A percentile compares a stretch with the other conserved stretches of the same genome.
Evolutionary conservation across 1,140 invertebrate genomes (phyloP).

Genomic region (Temnothorax curvispinosus): DNA sequence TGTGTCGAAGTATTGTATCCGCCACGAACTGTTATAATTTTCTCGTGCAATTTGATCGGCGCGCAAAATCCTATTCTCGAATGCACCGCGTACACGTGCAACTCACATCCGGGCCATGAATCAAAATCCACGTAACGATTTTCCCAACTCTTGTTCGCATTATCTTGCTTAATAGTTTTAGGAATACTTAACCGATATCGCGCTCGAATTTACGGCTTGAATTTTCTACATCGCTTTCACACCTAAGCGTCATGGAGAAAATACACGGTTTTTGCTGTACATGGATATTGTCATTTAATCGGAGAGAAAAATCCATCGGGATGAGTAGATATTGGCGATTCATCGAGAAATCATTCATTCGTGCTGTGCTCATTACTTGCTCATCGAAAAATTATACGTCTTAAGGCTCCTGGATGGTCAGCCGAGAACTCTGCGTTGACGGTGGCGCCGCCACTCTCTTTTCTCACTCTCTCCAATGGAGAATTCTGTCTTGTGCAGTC

Average conservation of each 20-base stretch:
- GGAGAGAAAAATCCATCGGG: background rate
- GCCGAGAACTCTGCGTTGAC: no score
- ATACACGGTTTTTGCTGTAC: background rate
- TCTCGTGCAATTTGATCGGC: conserved; percentile 14
- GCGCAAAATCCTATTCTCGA: background rate
- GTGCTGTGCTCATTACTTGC: background rate
- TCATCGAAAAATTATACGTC: conserved; percentile 6
- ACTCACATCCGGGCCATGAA: conserved; percentile 4
- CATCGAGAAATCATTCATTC: background rate
- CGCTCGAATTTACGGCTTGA: conserved; percentile 6
- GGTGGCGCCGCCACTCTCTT: no score
- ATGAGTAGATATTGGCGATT: background rate
- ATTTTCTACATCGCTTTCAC: background rate
- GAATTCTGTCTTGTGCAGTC: no score
- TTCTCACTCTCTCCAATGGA: no score
- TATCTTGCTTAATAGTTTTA: conserved; percentile 21
- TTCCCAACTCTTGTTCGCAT: background rate
- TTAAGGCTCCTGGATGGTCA: no score
- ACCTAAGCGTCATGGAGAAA: background rate
- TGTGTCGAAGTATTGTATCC: background rate
- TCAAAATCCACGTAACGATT: conserved; percentile 8
- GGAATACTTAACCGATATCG: background rate
- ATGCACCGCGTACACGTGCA: background rate
- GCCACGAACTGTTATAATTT: background rate
- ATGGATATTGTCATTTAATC: background rate